phyloP scores from a whole-genome alignment of 2,888 invertebrate genomes.

The Meteorus colon region DNA sequence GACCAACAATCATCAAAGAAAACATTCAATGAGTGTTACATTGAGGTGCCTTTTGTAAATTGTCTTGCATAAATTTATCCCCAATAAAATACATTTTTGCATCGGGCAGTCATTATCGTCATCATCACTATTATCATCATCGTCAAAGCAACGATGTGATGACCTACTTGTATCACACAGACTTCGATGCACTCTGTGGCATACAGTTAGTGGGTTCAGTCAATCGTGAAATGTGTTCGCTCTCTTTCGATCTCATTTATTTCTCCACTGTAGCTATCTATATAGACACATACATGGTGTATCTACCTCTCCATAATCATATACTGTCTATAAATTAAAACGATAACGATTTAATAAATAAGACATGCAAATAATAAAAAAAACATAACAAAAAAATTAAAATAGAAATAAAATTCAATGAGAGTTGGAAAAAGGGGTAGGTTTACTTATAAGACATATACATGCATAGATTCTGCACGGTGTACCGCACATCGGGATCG shows the following conservation, averaged over 20 bases:
- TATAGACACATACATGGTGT: background rate
- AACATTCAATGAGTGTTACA: background rate
- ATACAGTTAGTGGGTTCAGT: constrained; percentile 14
- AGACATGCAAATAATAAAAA: background rate
- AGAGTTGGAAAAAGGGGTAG: background rate
- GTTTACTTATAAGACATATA: background rate
- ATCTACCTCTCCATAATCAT: background rate
- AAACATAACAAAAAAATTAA: background rate
- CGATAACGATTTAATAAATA: constrained; percentile 4
- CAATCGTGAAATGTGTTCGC: constrained; percentile 27
- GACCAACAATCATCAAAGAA: too few relatives aligned
- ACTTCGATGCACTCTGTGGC: constrained; percentile 11
- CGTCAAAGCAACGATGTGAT: constrained; percentile 2
- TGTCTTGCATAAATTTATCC: background rate
- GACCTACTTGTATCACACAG: constrained; percentile 24
- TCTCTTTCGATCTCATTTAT: constrained; percentile 25
- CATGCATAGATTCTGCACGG: constrained; percentile 4
- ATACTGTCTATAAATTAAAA: constrained; percentile 1
- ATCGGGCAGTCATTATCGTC: background rate
- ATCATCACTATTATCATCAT: background rate
- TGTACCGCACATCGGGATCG: constrained; percentile 68
- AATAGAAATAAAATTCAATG: background rate
- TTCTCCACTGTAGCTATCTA: background rate
- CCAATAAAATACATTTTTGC: background rate
- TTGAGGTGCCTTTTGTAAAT: background rate